Percentiles rank a stretch among this genome's conserved stretches.
These are phyloP conservation scores for Drosophila obscura DNA, from an alignment of 1,140 invertebrate genomes.

Conservation along the genomic window DNA sequence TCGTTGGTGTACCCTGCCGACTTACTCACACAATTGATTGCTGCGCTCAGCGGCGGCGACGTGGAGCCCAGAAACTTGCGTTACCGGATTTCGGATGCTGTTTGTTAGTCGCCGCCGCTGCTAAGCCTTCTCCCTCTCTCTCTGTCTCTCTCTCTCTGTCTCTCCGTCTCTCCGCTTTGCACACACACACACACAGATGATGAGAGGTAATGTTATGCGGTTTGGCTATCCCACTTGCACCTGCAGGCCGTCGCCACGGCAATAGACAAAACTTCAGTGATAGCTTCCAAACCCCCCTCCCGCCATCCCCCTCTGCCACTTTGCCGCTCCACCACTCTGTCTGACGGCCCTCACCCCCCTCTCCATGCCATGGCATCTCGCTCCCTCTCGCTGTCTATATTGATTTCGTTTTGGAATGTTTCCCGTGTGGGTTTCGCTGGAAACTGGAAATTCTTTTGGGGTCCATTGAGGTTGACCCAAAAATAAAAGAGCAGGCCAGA, in stretches of 20 bases:
- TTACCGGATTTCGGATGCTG: constrained; percentile 80
- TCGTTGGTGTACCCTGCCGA: no score
- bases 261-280: constrained; percentile 37
- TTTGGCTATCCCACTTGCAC: constrained; percentile 12
- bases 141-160: not conserved
- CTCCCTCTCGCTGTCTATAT: constrained; percentile 39
- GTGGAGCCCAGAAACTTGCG: constrained; percentile 73
- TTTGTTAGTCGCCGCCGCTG: constrained; percentile 30
- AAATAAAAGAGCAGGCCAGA: constrained; percentile 50
- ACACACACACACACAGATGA: no score
- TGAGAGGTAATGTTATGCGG: no score
- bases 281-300: constrained; percentile 24
- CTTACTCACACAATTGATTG: constrained; percentile 71
- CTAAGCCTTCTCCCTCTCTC: not conserved
- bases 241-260: constrained; percentile 4
- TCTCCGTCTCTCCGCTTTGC: not conserved
- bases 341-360: constrained; percentile 16
- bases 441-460: constrained; percentile 75
- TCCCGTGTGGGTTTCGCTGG: constrained; percentile 18
- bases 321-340: not conserved
- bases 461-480: constrained; percentile 62
- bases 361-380: not conserved
- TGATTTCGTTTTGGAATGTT: constrained; percentile 65
- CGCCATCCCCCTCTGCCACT: constrained; percentile 5
- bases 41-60: not conserved